phyloP scores from a whole-genome alignment of 2,113 vertebrate genomes.

The Anas platyrhynchos region DNA sequence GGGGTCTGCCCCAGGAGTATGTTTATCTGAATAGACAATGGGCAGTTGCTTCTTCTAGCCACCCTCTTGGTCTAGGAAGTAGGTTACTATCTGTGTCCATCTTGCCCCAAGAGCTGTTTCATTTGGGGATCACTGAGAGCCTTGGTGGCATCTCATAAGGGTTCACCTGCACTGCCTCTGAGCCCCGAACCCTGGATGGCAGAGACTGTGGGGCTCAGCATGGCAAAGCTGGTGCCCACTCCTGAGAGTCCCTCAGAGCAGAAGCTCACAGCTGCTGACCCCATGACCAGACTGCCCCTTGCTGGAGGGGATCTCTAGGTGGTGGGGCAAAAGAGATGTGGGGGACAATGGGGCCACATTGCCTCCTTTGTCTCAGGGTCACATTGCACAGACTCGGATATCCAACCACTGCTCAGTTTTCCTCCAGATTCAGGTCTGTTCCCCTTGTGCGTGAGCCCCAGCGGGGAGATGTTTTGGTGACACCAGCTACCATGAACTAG shows the following conservation, averaged over 20 bases:
- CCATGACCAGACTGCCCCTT: background rate
- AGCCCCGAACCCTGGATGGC: rapidly evolving
- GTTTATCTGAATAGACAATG: background rate
- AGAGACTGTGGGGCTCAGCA: rapidly evolving
- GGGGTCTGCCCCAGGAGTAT: background rate
- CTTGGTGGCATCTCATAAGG: background rate
- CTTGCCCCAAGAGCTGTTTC: background rate
- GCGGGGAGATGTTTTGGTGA: background rate
- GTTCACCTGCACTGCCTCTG: rapidly evolving
- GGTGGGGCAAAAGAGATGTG: background rate
- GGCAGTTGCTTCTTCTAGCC: background rate
- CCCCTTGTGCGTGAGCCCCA: rapidly evolving
- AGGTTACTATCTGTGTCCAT: background rate
- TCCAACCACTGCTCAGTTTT: background rate
- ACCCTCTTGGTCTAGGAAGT: background rate
- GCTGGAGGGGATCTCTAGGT: background rate
- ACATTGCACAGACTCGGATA: background rate
- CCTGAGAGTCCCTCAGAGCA: background rate
- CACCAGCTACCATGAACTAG: background rate
- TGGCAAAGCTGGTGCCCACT: background rate
- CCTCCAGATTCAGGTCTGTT: background rate
- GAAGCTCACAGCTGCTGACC: rapidly evolving
- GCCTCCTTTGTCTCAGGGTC: rapidly evolving
- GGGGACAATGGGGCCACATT: no score
- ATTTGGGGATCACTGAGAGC: background rate